A percentile compares a stretch with the other conserved stretches of the same genome.
Conservation (phyloP, 2,888 invertebrate species). For the Drosophila austrosaltans region DNA sequence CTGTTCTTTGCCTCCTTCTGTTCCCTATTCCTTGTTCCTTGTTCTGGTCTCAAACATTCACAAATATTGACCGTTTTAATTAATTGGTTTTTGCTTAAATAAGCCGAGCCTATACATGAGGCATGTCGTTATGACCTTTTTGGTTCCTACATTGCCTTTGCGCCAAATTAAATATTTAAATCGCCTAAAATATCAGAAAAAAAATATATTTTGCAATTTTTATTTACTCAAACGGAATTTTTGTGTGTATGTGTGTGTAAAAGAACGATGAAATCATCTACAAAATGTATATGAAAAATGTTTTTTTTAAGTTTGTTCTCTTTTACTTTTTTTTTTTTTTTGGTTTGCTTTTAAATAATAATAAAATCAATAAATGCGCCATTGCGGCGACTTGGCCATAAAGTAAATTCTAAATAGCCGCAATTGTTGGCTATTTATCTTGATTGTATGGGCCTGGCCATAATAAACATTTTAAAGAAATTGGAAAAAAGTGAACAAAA, state of each 20-base stretch:
- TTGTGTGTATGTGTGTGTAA: constrained; percentile 19
- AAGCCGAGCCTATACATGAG: constrained; percentile 43
- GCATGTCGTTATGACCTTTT: constrained; percentile 30
- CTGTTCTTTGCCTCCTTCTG: background rate
- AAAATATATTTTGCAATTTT: constrained; percentile 57
- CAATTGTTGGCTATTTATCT: constrained; percentile 74
- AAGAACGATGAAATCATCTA: constrained; percentile 45
- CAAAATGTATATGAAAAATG: constrained; percentile 34
- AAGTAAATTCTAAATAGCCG: constrained; percentile 64
- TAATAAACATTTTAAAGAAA: constrained; percentile 70
- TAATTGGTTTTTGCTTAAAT: constrained; percentile 69
- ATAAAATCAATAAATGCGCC: constrained; percentile 74
- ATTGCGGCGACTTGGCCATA: constrained; percentile 65
- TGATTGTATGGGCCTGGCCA: constrained; percentile 56
- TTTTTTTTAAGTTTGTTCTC: constrained; percentile 39
- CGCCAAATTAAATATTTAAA: constrained; percentile 71
- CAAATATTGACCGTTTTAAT: constrained; percentile 75
- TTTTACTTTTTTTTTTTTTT: constrained; percentile 28
- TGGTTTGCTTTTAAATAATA: constrained; percentile 45
- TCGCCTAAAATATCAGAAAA: constrained; percentile 39
- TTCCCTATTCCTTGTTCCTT: background rate
- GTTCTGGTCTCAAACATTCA: constrained; percentile 1
- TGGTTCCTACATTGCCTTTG: constrained; percentile 20
- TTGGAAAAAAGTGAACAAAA: constrained; percentile 31
- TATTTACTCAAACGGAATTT: constrained; percentile 34